Conservation (phyloP, 2,888 invertebrate genomes). For the Catocala nupta region DNA sequence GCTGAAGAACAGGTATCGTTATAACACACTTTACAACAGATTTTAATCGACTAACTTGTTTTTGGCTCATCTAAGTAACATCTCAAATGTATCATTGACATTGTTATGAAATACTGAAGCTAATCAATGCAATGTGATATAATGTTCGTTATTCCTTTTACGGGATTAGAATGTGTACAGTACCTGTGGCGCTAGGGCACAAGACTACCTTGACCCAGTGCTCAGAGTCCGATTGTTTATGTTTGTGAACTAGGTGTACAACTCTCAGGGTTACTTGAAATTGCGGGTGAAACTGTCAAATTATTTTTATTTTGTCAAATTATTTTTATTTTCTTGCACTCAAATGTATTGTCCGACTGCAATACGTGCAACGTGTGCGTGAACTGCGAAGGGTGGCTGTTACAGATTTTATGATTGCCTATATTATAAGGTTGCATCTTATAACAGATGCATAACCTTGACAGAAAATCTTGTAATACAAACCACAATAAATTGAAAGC, state of each 20-base stretch:
- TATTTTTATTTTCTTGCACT: not conserved
- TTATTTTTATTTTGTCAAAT: conserved; percentile 1
- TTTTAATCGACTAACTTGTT: conserved; percentile 18
- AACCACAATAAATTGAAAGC: too few species aligned
- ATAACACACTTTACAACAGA: conserved; percentile 9
- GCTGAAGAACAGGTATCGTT: conserved; percentile 89
- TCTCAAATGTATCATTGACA: conserved; percentile 25
- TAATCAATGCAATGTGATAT: conserved; percentile 60
- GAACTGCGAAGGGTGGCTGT: too few species aligned
- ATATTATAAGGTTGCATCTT: too few species aligned
- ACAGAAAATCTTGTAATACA: too few species aligned
- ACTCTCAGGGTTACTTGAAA: conserved; percentile 61
- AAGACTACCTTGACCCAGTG: conserved; percentile 78
- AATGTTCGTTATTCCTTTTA: conserved; percentile 57
- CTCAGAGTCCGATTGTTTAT: conserved; percentile 69
- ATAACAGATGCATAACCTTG: too few species aligned
- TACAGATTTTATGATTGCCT: too few species aligned
- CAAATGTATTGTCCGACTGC: not conserved
- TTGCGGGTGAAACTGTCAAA: conserved; percentile 31
- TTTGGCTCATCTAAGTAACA: conserved; percentile 10
- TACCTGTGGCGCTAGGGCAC: conserved; percentile 65
- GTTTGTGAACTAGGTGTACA: conserved; percentile 62
- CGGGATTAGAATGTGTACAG: conserved; percentile 72
- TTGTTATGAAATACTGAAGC: conserved; percentile 31
- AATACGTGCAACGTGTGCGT: too few species aligned